Evolutionary conservation across 2,113 vertebrate species (phyloP).

Genomic region (Ictalurus punctatus): DNA sequence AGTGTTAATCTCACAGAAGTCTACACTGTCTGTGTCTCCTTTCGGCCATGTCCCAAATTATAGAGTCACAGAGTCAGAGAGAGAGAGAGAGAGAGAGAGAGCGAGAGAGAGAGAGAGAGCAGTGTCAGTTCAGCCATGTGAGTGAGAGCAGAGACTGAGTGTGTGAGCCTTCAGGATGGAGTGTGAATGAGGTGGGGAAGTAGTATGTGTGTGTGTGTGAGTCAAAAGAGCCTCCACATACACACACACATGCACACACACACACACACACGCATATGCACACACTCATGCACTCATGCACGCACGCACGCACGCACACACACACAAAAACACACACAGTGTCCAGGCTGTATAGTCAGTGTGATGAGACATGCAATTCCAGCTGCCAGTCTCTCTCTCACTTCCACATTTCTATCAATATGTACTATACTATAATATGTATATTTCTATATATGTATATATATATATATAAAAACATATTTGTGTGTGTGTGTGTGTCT

Average conservation of each 20-base stretch:
- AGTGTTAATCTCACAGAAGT: neutral
- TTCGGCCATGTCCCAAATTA: neutral
- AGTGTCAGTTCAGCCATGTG: neutral
- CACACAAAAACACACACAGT: neutral
- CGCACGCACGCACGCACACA: neutral
- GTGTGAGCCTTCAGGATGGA: neutral
- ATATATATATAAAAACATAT: no score
- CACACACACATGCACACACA: neutral
- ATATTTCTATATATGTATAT: neutral
- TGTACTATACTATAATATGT: neutral
- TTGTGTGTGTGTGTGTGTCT: neutral
- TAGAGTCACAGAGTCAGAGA: neutral
- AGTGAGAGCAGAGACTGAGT: neutral
- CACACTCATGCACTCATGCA: neutral
- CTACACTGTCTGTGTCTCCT: neutral
- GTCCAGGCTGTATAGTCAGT: neutral
- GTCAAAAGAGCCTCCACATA: neutral
- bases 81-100: neutral
- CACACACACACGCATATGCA: neutral
- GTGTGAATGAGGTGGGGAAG: neutral
- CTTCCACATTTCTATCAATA: neutral
- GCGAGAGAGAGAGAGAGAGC: constrained; percentile 11
- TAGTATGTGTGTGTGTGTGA: neutral
- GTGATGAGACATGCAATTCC: neutral
- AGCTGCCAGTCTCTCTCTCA: neutral